A percentile compares a stretch with the other conserved stretches of the same genome.
Conservation (phyloP, 1,140 invertebrate species). For the Dryas iulia region DNA sequence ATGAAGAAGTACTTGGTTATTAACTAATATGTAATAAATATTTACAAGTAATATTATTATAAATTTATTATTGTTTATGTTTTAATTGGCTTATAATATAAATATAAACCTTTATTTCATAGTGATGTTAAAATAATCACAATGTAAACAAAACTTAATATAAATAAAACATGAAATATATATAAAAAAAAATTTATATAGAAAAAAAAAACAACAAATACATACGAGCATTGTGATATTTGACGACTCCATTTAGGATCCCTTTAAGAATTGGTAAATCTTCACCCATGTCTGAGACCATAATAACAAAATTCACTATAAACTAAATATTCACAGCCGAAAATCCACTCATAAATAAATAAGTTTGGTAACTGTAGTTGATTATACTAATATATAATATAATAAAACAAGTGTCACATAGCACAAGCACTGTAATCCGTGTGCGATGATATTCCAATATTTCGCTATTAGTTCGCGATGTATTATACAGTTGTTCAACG, state of each 20-base stretch:
- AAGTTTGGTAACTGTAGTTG: constrained; percentile 69
- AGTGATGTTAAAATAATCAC: too few relatives aligned
- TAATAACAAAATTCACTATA: constrained; percentile 64
- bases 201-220: constrained; percentile 66
- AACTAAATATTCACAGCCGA: constrained; percentile 73
- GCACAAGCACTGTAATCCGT: constrained; percentile 74
- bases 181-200: background rate
- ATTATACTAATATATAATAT: constrained; percentile 41
- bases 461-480: constrained; percentile 35
- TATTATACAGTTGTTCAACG: constrained; percentile 46
- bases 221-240: constrained; percentile 95
- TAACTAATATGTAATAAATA: too few relatives aligned
- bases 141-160: background rate
- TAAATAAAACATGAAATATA: background rate
- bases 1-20: too few relatives aligned
- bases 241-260: constrained; percentile 92
- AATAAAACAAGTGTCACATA: constrained; percentile 69
- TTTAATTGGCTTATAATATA: too few relatives aligned
- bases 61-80: too few relatives aligned
- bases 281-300: constrained; percentile 87
- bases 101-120: too few relatives aligned
- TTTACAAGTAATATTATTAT: too few relatives aligned
- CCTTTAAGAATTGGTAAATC: constrained; percentile 93
- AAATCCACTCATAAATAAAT: constrained; percentile 64
- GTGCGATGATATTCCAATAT: constrained; percentile 59